Percentiles rank a stretch among this genome's conserved stretches.
Evolutionary conservation across 2,888 invertebrate genomes (phyloP).

Genomic region (Heteromyza rotundicornis): DNA sequence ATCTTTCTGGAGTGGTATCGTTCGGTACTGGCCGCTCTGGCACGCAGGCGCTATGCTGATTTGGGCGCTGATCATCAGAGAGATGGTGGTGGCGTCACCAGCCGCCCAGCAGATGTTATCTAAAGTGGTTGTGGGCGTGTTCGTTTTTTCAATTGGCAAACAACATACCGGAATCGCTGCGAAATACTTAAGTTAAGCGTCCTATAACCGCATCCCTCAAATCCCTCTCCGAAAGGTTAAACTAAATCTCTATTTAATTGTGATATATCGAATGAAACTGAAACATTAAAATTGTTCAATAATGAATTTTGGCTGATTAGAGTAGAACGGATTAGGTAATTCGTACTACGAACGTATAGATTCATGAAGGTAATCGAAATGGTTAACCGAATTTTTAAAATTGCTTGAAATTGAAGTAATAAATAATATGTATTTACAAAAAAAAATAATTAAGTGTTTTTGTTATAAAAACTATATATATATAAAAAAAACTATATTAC

Average conservation of each 20-base stretch:
- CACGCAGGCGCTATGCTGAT: conserved; percentile 48
- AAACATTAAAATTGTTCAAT: too few relatives aligned
- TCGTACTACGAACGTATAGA: background rate
- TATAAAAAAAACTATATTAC: too few relatives aligned
- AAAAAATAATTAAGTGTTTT: background rate
- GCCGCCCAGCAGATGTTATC: conserved; percentile 53
- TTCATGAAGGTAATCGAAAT: too few relatives aligned
- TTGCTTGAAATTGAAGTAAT: background rate
- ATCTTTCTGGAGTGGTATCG: conserved; percentile 58
- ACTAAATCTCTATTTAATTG: background rate
- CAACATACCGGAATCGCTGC: background rate
- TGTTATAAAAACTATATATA: background rate
- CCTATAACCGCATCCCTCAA: too few relatives aligned
- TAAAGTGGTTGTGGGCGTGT: conserved; percentile 25
- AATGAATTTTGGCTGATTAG: background rate
- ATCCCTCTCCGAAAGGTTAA: too few relatives aligned
- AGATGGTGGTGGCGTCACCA: conserved; percentile 35
- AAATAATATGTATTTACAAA: too few relatives aligned
- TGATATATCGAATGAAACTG: background rate
- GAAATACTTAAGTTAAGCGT: too few relatives aligned
- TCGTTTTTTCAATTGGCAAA: background rate
- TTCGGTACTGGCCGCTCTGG: conserved; percentile 40
- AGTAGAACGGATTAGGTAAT: too few relatives aligned
- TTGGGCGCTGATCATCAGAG: conserved; percentile 34
- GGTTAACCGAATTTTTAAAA: background rate